Base-by-base conservation (phyloP, 2,888 invertebrate genomes). In the Eupithecia centaureata region DNA sequence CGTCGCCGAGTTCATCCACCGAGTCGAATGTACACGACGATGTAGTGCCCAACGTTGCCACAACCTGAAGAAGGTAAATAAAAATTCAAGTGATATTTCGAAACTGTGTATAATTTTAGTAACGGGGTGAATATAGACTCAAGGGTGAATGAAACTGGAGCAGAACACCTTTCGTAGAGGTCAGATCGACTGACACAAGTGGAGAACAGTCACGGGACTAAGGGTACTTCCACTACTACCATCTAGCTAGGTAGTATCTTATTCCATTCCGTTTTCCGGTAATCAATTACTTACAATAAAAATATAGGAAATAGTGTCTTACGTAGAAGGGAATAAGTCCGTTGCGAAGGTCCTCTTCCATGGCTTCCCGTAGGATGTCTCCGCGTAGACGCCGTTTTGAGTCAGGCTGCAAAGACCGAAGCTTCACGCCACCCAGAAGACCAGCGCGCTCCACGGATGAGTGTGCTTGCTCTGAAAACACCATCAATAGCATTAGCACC, bases 301-400 rank as follows among this genome's bases (percentile, higher is more conserved):
- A n/a, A n/a, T n/a, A 47, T 22, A 7, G 10, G 22, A 47, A 47
- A 22, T 3, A 47, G 22, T 12, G 47, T 22, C 96, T 95, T 91
- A 98, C 99, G 88, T 96, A 99, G 90, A 99, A 99, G 27, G 99
- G 99, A 83, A 99, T 98, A 12, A 99, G 94, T 61, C 99, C 99
- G 69, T 97, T 96, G 65, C 95, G 95, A 67, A 96, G 94, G 89
- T 99, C 99, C 83, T 97, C 96, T 79, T 96, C 94, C 59, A 98
- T 97, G 0, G 97, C 97, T 67, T 95, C 94, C 54, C 95, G 95
- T 56, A 99, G 86, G 1, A 95, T 95, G 56, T 96, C 95, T 10
- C 97, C 97, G 28, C 97, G 94, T 30, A 99, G 92, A 67, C 95
- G 94, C 78, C 96, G 95, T 73, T 96, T 94, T 15, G 93, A 92